phyloP scores from a whole-genome alignment of 2,888 invertebrate species.

The Listrodromus nycthemerus region DNA sequence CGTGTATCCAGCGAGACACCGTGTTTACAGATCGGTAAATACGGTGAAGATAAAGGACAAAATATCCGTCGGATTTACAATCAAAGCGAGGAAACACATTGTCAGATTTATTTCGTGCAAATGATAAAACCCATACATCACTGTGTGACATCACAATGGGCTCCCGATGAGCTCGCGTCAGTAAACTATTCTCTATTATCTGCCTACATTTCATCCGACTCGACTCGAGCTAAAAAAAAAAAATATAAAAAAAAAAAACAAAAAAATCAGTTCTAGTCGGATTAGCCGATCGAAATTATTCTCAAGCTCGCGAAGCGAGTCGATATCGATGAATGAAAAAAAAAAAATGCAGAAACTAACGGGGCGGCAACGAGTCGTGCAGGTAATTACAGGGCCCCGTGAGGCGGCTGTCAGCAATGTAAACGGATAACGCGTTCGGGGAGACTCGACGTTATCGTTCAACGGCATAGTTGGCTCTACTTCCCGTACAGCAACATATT shows the following conservation, averaged over 20 bases:
- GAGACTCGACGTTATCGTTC: conserved; percentile 48
- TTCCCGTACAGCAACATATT: conserved; percentile 39
- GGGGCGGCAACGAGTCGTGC: conserved; percentile 8
- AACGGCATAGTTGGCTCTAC: conserved; percentile 28
- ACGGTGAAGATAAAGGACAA: too few species aligned
- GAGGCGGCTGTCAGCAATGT: conserved; percentile 21
- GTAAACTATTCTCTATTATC: not conserved
- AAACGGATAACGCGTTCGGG: conserved; percentile 40
- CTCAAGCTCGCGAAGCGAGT: not conserved
- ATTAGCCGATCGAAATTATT: not conserved
- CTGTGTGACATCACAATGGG: not conserved
- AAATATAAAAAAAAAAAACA: not conserved
- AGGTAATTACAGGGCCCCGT: conserved; percentile 21
- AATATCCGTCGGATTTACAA: not conserved
- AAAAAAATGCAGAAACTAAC: conserved; percentile 2
- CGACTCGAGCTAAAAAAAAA: not conserved
- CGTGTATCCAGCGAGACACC: too few species aligned
- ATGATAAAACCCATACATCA: not conserved
- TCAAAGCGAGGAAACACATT: not conserved
- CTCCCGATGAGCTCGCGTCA: not conserved
- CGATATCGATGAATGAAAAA: not conserved
- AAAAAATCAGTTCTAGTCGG: not conserved
- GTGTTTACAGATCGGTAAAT: too few species aligned
- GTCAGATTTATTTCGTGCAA: not conserved
- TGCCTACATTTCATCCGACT: not conserved